Evolutionary conservation across 2,888 invertebrate species (phyloP), one percentile per base, ranked within the genome.

Genomic region (Zonitis immaculata): DNA sequence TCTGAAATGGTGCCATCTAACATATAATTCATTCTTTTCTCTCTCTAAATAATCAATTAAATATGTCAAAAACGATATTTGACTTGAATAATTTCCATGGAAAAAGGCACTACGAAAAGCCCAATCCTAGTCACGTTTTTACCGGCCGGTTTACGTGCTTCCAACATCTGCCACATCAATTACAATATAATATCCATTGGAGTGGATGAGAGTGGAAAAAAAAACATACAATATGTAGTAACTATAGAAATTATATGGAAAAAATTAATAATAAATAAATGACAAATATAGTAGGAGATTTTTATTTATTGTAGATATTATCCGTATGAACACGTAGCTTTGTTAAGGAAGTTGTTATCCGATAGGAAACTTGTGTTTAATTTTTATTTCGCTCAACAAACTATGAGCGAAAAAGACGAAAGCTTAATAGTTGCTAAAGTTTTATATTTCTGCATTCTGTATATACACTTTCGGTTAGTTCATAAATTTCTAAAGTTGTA

Each of bases 121-220:
- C 35, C 48, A 44, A 46, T 25, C 20, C 32, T 39, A 49, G 58
- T 58, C 58, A 58, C 58, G 58, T 56, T 50, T 52, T 42, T 27
- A 56, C 32, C 8, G 48, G 49, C 49, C 48, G 45, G 48, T 56
- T 56, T 56, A 58, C 59, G 55, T 61, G 59, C 56, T 39, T 42
- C 48, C 52, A 59, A 56, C 61, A 59, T 59, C 61, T 59, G 57
- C 49, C 53, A 46, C 49, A 44, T 53, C 59, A 61, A 61, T 59
- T 59, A 59, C 59, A 61, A 54, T 59, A 52, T 59, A 61, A 61
- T 61, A 58, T 39, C 39, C 39, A 20, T 11, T 11, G 14, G 7
- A 20, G 20, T 4, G 18, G n/a, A n/a, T n/a, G n/a, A n/a, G 1
- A 16, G 9, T 9, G 35, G 16, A 9, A 35, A 16, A 9, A n/a